These are phyloP conservation scores for Avahi laniger DNA, from an alignment of 2,797 vertebrate species.

Conservation along the genomic window DNA sequence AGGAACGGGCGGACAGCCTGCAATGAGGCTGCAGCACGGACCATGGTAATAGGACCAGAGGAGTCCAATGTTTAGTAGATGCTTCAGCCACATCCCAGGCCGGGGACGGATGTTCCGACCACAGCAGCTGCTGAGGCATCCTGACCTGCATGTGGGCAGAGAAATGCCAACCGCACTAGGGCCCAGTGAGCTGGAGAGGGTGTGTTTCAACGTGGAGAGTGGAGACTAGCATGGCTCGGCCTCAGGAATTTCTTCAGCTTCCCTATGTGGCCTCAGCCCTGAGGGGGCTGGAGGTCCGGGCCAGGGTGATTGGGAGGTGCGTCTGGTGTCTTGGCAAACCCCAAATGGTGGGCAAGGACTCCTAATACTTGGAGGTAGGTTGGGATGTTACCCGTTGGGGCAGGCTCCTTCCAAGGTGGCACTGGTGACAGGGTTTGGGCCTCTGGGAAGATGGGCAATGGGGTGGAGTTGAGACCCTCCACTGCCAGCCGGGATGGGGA, in stretches of 20 bases:
- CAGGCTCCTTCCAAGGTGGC: neutral
- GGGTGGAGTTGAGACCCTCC: neutral
- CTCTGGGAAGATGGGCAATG: neutral
- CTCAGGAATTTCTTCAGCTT: constrained; percentile 64
- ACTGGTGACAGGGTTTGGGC: neutral
- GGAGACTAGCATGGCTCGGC: constrained; percentile 37
- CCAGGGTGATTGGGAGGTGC: neutral
- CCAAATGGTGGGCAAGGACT: neutral
- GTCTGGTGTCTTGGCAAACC: neutral
- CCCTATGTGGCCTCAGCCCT: constrained; percentile 59
- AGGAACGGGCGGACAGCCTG: constrained; percentile 71
- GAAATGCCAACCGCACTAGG: constrained; percentile 37
- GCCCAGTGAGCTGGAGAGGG: constrained; percentile 2
- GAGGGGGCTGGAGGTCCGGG: constrained; percentile 22
- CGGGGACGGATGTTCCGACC: neutral
- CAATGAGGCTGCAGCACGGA: constrained; percentile 50
- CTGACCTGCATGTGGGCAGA: constrained; percentile 41
- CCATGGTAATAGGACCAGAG: constrained; percentile 3
- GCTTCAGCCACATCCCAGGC: neutral
- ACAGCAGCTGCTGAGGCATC: constrained; percentile 11
- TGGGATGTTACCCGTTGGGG: neutral
- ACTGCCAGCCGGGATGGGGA: constrained; percentile 49
- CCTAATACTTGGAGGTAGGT: constrained; percentile 21
- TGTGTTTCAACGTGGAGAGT: neutral
- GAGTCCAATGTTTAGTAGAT: neutral